Percentiles rank a stretch among this genome's conserved stretches.
Conservation (phyloP, 2,797 vertebrate species). For the Tarsius wallacei region DNA sequence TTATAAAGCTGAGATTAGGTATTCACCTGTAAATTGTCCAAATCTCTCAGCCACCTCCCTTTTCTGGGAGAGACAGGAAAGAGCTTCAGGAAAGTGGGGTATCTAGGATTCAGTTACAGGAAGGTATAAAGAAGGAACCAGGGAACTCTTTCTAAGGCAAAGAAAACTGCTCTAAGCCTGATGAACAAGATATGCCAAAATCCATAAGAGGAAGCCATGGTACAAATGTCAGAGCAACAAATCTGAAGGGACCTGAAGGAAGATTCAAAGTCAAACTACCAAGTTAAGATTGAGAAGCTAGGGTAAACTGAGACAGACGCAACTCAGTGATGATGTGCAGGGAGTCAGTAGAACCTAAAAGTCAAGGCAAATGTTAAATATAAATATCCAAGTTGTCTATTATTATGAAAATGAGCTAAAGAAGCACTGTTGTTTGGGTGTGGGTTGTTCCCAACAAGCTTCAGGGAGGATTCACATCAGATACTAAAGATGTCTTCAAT, state of each 20-base stretch:
- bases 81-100: not conserved
- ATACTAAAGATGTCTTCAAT: not conserved
- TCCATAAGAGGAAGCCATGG: not conserved
- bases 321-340: not conserved
- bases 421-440: not conserved
- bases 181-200: slow-evolving; percentile 25
- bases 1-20: not conserved
- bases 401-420: slow-evolving; percentile 4
- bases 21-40: slow-evolving; percentile 27
- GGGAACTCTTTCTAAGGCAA: not conserved
- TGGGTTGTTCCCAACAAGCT: not conserved
- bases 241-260: not conserved
- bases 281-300: not conserved
- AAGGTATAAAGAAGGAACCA: not conserved
- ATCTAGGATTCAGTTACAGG: not conserved
- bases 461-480: not conserved
- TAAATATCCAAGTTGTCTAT: not conserved
- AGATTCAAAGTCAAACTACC: not conserved
- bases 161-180: not conserved
- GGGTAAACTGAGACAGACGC: not conserved
- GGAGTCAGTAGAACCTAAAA: not conserved
- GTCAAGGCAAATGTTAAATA: slow-evolving; percentile 3
- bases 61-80: not conserved
- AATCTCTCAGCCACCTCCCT: not conserved
- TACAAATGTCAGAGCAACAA: not conserved